Evolutionary conservation across 53 echinoderm and acorn worm genomes (phyloP), one percentile per base, ranked within the genome.

Genomic region (Astropecten irregularis): DNA sequence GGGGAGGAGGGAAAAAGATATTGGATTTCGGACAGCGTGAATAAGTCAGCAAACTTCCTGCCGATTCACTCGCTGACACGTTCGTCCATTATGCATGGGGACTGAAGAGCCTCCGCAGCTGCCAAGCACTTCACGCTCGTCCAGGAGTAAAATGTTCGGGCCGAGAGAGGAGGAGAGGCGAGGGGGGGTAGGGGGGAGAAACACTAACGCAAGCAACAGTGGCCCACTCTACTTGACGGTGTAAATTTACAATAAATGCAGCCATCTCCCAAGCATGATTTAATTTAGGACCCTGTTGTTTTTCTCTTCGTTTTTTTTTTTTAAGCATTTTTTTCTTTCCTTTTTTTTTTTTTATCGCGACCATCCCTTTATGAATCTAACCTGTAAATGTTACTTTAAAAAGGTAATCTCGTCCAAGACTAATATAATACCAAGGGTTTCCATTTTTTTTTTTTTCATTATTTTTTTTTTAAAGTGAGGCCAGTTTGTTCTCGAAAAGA

Each of bases 41-140:
- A 79, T 79, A 79, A 79, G 79, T 79, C 79, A 79, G 56, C 62
- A 79, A 79, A 79, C 79, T 79, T 79, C 79, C 79, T 79, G 79
- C 61, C 79, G 79, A 60, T 79, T 62, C 79, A 79, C 60, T 61
- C 60, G 13, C 79, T 62, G 79, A 79, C 79, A 79, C 79, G 79
- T 44, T 47, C 79, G 46, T 79, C 79, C 79, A 79, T 79, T 79
- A 79, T 79, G 79, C 79, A 79, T 79, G 79, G 79, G 9, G 57
- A 47, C 46, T 62, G 79, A 56, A 62, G 79, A 62, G 79, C 29
- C 60, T 61, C 10, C 46, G 46, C 79, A 79, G 79, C 79, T 79
- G 79, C 61, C 62, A 23, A 8, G 40, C 38, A 58, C 76, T 76
- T 34, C 14, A 39, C 40, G 40, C 55, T 76, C 37, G 56, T 40